Conservation (phyloP, 1,140 invertebrate genomes). For the Pollicipes pollicipes region DNA sequence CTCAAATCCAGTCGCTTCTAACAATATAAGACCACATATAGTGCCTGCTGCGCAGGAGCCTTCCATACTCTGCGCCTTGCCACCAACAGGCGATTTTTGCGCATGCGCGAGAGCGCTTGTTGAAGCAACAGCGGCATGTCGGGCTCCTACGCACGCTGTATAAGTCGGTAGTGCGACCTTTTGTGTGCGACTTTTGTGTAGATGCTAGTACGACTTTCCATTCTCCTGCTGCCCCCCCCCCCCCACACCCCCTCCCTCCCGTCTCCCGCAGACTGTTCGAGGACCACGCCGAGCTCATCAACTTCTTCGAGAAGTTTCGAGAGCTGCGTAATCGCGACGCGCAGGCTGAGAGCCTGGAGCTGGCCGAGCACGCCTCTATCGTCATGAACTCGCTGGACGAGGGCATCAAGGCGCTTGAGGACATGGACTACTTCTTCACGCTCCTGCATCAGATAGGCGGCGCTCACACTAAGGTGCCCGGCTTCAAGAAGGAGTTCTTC, state of each 20-base stretch:
- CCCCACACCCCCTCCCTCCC: slow-evolving; percentile 4
- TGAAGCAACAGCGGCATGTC: too few relatives aligned
- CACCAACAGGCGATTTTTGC: too few relatives aligned
- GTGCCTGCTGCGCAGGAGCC: too few relatives aligned
- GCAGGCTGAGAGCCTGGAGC: slow-evolving; percentile 49
- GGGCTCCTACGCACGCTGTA: too few relatives aligned
- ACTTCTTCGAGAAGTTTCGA: slow-evolving; percentile 62
- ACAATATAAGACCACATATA: too few relatives aligned
- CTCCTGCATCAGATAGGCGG: slow-evolving; percentile 64
- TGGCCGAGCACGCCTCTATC: slow-evolving; percentile 66
- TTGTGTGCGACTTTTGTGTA: too few relatives aligned
- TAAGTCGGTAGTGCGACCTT: too few relatives aligned
- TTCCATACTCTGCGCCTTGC: too few relatives aligned
- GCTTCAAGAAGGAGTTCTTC: slow-evolving; percentile 68
- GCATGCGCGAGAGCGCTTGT: too few relatives aligned
- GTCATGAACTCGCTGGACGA: slow-evolving; percentile 69
- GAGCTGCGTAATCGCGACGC: slow-evolving; percentile 57
- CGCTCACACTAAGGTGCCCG: slow-evolving; percentile 59
- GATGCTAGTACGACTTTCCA: too few relatives aligned
- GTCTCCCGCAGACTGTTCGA: slow-evolving; percentile 57
- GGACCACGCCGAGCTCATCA: slow-evolving; percentile 56
- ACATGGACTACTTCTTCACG: slow-evolving; percentile 62
- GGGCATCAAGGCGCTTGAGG: slow-evolving; percentile 64
- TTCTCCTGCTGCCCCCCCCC: slow-evolving; percentile 2
- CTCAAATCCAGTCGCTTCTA: too few relatives aligned